Conservation (phyloP, 1,140 invertebrate genomes). For the Patella vulgata region DNA sequence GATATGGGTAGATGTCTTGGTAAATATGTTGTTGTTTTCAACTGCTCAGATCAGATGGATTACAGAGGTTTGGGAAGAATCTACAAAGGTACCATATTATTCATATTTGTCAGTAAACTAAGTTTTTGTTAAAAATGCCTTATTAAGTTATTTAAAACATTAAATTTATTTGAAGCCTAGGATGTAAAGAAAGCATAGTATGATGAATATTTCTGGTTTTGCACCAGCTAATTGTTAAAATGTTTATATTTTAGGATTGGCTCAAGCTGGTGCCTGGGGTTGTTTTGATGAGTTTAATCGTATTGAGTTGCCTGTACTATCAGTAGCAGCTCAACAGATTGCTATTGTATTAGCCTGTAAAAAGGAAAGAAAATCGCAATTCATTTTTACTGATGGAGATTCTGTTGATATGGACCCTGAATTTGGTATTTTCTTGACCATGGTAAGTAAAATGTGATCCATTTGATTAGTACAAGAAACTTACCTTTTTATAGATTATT, state of each 20-base stretch:
- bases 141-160: no score
- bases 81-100: slow-evolving; percentile 85
- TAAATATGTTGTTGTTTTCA: slow-evolving; percentile 98
- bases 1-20: slow-evolving; percentile 98
- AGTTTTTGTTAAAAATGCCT: no score
- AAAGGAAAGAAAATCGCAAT: slow-evolving; percentile 87
- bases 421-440: slow-evolving; percentile 97
- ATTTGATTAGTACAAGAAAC: background rate
- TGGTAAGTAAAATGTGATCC: slow-evolving; percentile 80
- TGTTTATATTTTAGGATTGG: no score
- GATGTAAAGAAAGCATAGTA: no score
- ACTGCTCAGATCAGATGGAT: slow-evolving; percentile 99
- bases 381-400: slow-evolving; percentile 95
- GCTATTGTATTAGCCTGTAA: slow-evolving; percentile 93
- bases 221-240: no score
- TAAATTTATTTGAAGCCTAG: no score
- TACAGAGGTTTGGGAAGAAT: slow-evolving; percentile 91
- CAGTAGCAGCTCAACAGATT: slow-evolving; percentile 95
- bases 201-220: no score
- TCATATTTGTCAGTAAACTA: no score
- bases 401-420: slow-evolving; percentile 93
- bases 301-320: slow-evolving; percentile 93
- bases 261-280: slow-evolving; percentile 96
- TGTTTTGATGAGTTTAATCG: slow-evolving; percentile 98
- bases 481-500: no score